Evolutionary conservation across 2,888 invertebrate genomes (phyloP), one percentile per base, ranked within the genome.

Genomic region (Aricia artaxerxes): DNA sequence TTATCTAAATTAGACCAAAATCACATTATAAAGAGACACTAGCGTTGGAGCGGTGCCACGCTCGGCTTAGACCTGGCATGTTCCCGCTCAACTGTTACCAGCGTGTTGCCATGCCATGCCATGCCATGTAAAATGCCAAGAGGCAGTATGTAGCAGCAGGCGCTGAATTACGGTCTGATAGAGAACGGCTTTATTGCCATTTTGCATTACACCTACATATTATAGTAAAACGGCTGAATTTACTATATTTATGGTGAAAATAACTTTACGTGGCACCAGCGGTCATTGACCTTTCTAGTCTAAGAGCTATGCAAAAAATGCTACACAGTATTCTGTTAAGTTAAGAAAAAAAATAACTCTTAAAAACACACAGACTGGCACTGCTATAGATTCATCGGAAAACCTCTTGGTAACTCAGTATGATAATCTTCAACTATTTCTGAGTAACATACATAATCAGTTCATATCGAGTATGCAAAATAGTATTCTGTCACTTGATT

Each of bases 61-160:
- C 81, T 81, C 78, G 81, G 82, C 81, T 81, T 76, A 82, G 81
- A 80, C 79, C 82, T 81, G 81, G 80, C 82, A 82, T 82, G 82
- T 84, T 82, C 82, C 81, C 78, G 82, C 81, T 78, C 81, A 81
- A 84, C 82, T 82, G 83, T 83, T 83, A 81, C 82, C 82, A 81
- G 82, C 80, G 80, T 81, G 82, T 81, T 80, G 57, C 57, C 57
- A 57, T 4, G 53, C 53, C 57, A 57, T 4, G 53, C 53, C 53
- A 53, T 53, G 80, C 79, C 82, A 81, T 83, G 83, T 83, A 82
- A 81, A 81, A 80, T 80, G 83, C 81, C 80, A 77, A 81, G 69
- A 78, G 79, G 78, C 80, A 82, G 78, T 82, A 40, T 78, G 60
- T 40, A 24, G 72, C 77, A 61, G 49, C 77, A 35, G 44, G 73